Evolutionary conservation across 2,797 vertebrate genomes (phyloP).

Genomic region (Ispidina lecontei): DNA sequence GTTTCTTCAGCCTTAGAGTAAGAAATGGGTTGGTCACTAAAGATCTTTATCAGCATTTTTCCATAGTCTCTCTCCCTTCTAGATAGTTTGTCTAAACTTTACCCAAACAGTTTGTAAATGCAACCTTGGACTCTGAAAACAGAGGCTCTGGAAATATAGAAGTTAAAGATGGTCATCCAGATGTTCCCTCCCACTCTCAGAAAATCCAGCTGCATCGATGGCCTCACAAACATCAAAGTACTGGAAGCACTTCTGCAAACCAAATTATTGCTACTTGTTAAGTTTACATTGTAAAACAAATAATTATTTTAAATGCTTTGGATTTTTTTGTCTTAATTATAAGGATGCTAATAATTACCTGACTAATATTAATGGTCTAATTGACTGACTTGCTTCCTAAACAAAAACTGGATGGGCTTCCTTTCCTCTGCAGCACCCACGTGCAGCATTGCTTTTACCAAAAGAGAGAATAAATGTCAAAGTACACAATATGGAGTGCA

Average conservation of each 20-base stretch:
- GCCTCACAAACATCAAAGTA: not conserved
- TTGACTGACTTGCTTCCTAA: not conserved
- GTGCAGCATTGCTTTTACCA: not conserved
- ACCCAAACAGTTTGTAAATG: not conserved
- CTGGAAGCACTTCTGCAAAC: not conserved
- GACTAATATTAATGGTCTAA: not conserved
- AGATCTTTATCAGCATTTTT: not conserved
- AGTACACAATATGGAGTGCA: not conserved
- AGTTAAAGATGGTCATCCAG: not conserved
- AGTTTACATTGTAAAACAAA: not conserved
- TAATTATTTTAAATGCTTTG: not conserved
- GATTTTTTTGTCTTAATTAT: constrained; percentile 13
- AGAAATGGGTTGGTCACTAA: not conserved
- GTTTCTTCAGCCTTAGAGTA: not conserved
- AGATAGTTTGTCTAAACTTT: not conserved
- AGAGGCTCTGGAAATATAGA: not conserved
- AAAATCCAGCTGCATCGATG: not conserved
- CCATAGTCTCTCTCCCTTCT: not conserved
- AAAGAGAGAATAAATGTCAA: not conserved
- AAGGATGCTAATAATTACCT: constrained; percentile 20
- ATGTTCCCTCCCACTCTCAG: not conserved
- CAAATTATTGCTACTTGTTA: not conserved
- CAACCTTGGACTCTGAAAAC: not conserved
- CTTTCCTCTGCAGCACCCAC: not conserved
- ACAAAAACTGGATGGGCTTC: not conserved